Evolutionary conservation across 2,113 vertebrate genomes (phyloP), one percentile per base, ranked within the genome.

Genomic region (Ammodramus savannarum): DNA sequence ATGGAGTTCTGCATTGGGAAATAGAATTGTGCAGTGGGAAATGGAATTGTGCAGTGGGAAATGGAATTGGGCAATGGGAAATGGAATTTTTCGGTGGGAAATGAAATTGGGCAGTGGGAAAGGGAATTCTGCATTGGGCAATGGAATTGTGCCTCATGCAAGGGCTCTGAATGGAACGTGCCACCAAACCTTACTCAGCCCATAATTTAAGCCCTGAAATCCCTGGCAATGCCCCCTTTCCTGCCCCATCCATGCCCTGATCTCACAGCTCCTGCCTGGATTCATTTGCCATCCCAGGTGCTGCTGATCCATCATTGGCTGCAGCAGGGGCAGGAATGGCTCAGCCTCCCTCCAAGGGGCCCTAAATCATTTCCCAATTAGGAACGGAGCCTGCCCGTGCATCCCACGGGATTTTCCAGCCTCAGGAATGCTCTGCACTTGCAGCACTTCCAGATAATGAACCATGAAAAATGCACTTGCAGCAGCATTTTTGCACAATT

Each of bases 191-290:
- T 20, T 12, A 1, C 14, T 72, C 7, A 13, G 22, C 15, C 3
- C 2, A 1, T 0, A 5, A 8, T 31, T 58, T 27, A 16, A 22
- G 27, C 27, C 5, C n/a, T 7, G 19, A 3, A 13, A 25, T 2
- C 2, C 0, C 41, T 6, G 29, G 10, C 20, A 73, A 34, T 3
- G 3, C 3, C 49, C 26, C 23, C 0, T 51, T 49, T 66, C 14
- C 55, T 23, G 0, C 29, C 6, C 51, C 51, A 6, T 52, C 10
- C 10, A 4, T 46, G 18, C 29, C 2, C 2, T 55, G 31, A 5
- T 69, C 25, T n/a, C n/a, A 32, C 1, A 13, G 57, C 75, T 58
- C 2, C 44, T 48, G 10, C 15, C 26, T 4, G 68, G 61, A 4
- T 68, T 57, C 4, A 1, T 63, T 44, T 23, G 41, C 85, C 9